These are phyloP conservation scores for Gallirallus australis DNA, from an alignment of 2,797 vertebrate species.

Conservation along the genomic window DNA sequence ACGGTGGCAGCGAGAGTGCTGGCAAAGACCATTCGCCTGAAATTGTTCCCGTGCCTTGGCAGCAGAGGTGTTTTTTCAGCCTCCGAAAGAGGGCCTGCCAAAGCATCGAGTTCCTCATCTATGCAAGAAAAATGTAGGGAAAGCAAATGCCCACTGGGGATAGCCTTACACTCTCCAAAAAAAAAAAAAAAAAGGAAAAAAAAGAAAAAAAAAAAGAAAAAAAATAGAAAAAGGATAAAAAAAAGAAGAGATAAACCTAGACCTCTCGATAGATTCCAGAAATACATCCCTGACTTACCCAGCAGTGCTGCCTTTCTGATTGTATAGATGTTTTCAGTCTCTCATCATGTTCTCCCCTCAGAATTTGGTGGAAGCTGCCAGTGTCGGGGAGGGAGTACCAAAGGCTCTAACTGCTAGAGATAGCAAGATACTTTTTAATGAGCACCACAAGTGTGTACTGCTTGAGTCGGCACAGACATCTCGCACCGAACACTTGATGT, in stretches of 20 bases:
- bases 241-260: neutral
- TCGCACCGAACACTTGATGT: slow-evolving; percentile 7
- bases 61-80: slow-evolving; percentile 62
- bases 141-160: slow-evolving; percentile 16
- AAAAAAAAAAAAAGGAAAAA: neutral
- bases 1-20: slow-evolving; percentile 61
- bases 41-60: slow-evolving; percentile 72
- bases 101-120: slow-evolving; percentile 56
- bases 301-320: slow-evolving; percentile 39
- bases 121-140: slow-evolving; percentile 72
- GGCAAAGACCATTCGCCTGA: slow-evolving; percentile 69
- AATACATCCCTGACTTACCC: slow-evolving; percentile 32
- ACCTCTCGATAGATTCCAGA: slow-evolving; percentile 25
- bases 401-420: slow-evolving; percentile 45
- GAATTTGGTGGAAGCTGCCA: neutral
- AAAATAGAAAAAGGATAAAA: neutral
- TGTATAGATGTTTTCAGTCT: slow-evolving; percentile 23
- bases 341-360: neutral
- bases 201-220: neutral
- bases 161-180: neutral
- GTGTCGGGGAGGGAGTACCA: neutral
- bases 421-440: neutral
- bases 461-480: neutral
- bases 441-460: slow-evolving; percentile 27
- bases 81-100: neutral